Evolutionary conservation across 2,888 invertebrate genomes (phyloP), one percentile per base, ranked within the genome.

Genomic region (Ormyrus labotus): DNA sequence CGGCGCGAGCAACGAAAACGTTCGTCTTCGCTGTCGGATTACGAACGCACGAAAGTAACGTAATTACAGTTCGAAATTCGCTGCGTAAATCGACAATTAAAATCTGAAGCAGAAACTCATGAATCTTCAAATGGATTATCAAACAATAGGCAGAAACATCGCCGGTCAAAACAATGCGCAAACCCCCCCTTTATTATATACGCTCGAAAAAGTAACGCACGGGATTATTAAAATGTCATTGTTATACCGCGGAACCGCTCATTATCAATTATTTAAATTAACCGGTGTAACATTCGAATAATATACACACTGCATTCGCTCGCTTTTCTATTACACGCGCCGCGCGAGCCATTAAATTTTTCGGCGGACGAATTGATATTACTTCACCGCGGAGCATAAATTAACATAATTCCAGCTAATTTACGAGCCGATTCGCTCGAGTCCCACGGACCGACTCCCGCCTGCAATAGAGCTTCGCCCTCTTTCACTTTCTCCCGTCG

Each of bases 391-490:
- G 9, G 55, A 11, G 60, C 13, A 79, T 79, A 74, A 74, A 79
- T 79, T 79, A 79, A 74, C 79, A 74, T 79, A 79, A 79, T 69
- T 79, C 63, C 50, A 57, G 9, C 60, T 63, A 79, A 73, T 79
- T 79, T 79, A 74, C 69, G 74, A 74, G 51, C 51, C 64, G 63
- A 73, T 60, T 9, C 65, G 6, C n/a, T 50, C 58, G 50, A 79
- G 50, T 74, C 74, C 74, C 69, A 70, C 73, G 73, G 11, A 53
- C 13, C 11, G 48, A 61, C 11, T 57, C 7, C 6, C 51, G 19
- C 19, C 19, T 11, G 51, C 65, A 64, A 64, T 10, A 45, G n/a
- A 10, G 7, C n/a, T 68, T 63, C 50, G 57, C 63, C 71, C 19
- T 68, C 73, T 48, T 69, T 63, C 69, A 51, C 79, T 68, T 74